Percentiles rank a stretch among this genome's conserved stretches.
Conservation (phyloP, 2,797 vertebrate genomes). For the Ambastaia sidthimunki region DNA sequence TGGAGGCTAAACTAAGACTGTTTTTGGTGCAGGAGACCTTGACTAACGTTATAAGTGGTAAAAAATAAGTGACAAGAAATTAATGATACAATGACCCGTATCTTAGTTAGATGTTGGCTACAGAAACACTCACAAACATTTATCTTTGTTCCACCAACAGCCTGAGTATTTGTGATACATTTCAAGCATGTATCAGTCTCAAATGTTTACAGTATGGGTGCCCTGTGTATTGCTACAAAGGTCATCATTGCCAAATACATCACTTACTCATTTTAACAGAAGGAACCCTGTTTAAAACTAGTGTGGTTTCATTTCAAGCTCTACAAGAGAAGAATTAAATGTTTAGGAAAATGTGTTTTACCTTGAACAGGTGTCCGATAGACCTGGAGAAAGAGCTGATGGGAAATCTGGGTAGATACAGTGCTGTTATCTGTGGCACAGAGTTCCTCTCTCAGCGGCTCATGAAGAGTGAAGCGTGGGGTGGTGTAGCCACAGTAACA, state of each 20-base stretch:
- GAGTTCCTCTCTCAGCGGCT: slow-evolving; percentile 59
- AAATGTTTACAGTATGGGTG: not conserved
- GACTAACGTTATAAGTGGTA: not conserved
- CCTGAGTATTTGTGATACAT: not conserved
- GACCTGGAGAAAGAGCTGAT: slow-evolving; percentile 78
- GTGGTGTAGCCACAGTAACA: slow-evolving; percentile 90
- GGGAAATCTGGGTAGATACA: slow-evolving; percentile 29
- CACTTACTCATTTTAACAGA: not conserved
- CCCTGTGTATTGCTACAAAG: not conserved
- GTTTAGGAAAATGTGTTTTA: slow-evolving; percentile 61
- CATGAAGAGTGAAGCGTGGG: slow-evolving; percentile 75
- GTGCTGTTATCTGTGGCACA: slow-evolving; percentile 54
- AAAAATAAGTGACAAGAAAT: not conserved
- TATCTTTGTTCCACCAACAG: not conserved
- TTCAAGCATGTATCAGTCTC: slow-evolving; percentile 4
- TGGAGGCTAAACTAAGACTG: not conserved
- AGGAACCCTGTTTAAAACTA: slow-evolving; percentile 6
- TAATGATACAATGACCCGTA: too few relatives aligned
- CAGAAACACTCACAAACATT: too few relatives aligned
- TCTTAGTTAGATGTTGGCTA: too few relatives aligned
- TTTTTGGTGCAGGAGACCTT: not conserved
- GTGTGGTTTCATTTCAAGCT: not conserved
- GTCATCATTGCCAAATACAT: slow-evolving; percentile 4
- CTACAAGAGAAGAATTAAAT: slow-evolving; percentile 3
- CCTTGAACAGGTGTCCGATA: slow-evolving; percentile 96